phyloP scores from a whole-genome alignment of 2,113 vertebrate species.

The Tympanuchus pallidicinctus region DNA sequence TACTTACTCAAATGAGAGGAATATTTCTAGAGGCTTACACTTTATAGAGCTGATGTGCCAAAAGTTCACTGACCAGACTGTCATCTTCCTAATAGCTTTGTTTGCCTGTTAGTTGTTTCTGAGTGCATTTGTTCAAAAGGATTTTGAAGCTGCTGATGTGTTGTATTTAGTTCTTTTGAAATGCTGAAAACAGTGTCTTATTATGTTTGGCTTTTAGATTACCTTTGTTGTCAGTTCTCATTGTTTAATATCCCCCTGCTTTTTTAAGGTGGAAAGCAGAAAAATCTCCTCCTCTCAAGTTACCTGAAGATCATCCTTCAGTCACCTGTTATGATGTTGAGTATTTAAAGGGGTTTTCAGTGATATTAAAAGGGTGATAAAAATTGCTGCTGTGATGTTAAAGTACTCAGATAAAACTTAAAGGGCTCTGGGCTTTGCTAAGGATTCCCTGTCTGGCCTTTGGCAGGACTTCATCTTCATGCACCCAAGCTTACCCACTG shows the following conservation, averaged over 20 bases:
- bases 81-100: conserved; percentile 66
- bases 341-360: conserved; percentile 5
- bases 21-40: conserved; percentile 35
- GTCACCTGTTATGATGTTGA: neutral
- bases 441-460: neutral
- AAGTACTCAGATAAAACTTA: neutral
- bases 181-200: conserved; percentile 70
- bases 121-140: conserved; percentile 69
- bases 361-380: neutral
- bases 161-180: conserved; percentile 67
- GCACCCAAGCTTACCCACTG: neutral
- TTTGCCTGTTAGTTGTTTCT: conserved; percentile 71
- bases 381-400: neutral
- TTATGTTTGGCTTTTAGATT: conserved; percentile 65
- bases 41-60: conserved; percentile 27
- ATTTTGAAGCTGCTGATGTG: conserved; percentile 72
- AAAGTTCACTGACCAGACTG: conserved; percentile 53
- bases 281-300: conserved; percentile 2
- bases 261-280: conserved; percentile 49
- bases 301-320: conserved; percentile 15
- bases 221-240: conserved; percentile 47
- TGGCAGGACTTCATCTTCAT: neutral
- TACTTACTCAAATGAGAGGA: conserved; percentile 10
- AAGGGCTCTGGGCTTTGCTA: neutral
- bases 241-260: conserved; percentile 10